Conservation (phyloP, 1,140 invertebrate genomes). For the Acarapis woodi region DNA sequence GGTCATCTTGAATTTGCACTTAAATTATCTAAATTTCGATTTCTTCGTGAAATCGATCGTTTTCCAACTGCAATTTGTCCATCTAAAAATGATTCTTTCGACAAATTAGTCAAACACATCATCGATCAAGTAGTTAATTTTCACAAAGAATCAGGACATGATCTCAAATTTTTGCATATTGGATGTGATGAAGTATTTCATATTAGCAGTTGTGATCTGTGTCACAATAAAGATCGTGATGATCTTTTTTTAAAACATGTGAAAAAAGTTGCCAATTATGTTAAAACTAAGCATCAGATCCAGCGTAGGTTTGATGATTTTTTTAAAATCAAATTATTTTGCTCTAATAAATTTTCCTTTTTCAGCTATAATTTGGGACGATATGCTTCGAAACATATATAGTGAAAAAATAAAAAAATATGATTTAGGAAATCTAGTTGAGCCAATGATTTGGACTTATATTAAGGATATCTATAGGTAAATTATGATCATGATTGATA, state of each 20-base stretch:
- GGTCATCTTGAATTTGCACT: slow-evolving; percentile 73
- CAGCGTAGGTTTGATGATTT: no score
- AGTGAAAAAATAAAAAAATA: slow-evolving; percentile 19
- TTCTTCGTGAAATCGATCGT: slow-evolving; percentile 39
- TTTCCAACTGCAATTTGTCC: slow-evolving; percentile 59
- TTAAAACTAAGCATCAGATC: slow-evolving; percentile 18
- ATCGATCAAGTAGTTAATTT: slow-evolving; percentile 39
- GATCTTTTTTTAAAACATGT: slow-evolving; percentile 39
- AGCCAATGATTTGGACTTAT: slow-evolving; percentile 46
- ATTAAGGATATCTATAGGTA: slow-evolving; percentile 23
- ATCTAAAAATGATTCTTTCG: slow-evolving; percentile 33
- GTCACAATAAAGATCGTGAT: slow-evolving; percentile 24
- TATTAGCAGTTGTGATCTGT: slow-evolving; percentile 43
- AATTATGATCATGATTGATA: no score
- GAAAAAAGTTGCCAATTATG: slow-evolving; percentile 18
- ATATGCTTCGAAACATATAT: slow-evolving; percentile 48
- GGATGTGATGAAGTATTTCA: slow-evolving; percentile 33
- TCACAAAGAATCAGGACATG: slow-evolving; percentile 20
- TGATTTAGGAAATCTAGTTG: slow-evolving; percentile 38
- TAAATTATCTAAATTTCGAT: slow-evolving; percentile 41
- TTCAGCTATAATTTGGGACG: slow-evolving; percentile 82
- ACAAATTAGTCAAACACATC: slow-evolving; percentile 35
- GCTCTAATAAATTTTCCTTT: no score
- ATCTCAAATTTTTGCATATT: slow-evolving; percentile 25
- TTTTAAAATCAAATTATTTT: no score